These are phyloP conservation scores for Rynchops niger DNA, from an alignment of 2,113 vertebrate species.

Conservation along the genomic window DNA sequence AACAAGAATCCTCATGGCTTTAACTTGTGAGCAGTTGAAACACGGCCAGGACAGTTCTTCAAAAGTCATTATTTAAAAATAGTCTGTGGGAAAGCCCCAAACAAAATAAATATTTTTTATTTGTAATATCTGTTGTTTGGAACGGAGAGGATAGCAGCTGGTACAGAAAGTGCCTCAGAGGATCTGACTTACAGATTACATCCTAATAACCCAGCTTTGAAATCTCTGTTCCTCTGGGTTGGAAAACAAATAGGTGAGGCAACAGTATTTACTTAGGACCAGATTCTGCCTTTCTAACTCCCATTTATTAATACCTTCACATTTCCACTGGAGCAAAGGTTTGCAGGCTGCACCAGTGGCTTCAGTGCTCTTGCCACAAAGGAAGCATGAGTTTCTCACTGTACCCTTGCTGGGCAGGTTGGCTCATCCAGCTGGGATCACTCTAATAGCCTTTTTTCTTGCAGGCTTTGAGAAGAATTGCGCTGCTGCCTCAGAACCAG, in stretches of 20 bases:
- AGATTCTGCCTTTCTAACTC: neutral
- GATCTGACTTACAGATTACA: neutral
- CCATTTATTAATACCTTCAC: neutral
- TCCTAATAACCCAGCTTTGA: slow-evolving; percentile 3
- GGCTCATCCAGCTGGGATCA: neutral
- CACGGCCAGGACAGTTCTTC: neutral
- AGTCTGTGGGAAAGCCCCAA: slow-evolving; percentile 69
- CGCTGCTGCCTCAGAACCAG: neutral
- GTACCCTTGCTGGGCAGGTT: neutral
- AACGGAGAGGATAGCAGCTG: slow-evolving; percentile 22
- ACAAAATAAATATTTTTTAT: slow-evolving; percentile 66
- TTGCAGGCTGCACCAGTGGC: neutral
- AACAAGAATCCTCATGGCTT: neutral
- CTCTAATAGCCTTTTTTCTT: neutral
- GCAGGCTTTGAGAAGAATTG: neutral
- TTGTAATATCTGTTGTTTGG: slow-evolving; percentile 55
- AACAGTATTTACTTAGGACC: slow-evolving; percentile 22
- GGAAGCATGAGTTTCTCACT: neutral
- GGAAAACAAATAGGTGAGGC: slow-evolving; percentile 32
- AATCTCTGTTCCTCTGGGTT: neutral
- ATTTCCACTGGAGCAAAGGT: neutral
- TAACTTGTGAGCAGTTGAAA: slow-evolving; percentile 39
- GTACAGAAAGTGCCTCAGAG: slow-evolving; percentile 52
- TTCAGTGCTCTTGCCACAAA: neutral
- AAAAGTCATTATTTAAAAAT: slow-evolving; percentile 68